These are phyloP conservation scores for Xestia ashworthii DNA, from an alignment of 2,888 invertebrate genomes.

Conservation along the genomic window DNA sequence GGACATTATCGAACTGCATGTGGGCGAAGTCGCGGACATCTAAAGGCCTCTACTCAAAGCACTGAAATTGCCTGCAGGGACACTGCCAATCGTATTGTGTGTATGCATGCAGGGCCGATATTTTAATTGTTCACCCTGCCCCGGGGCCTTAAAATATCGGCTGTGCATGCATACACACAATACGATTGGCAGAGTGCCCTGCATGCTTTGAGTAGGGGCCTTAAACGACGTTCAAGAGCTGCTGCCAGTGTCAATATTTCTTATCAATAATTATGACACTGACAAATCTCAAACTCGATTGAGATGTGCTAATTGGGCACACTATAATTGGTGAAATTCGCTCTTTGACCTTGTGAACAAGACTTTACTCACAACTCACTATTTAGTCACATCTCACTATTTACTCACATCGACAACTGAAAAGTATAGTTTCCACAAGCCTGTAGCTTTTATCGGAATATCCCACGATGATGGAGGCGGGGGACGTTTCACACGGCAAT, in stretches of 20 bases:
- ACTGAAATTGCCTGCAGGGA: no score
- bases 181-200: no score
- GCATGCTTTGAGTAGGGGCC: no score
- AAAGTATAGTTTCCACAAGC: conserved; percentile 9
- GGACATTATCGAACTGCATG: no score
- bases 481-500: conserved; percentile 51
- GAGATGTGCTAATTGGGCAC: background rate
- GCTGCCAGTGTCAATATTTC: background rate
- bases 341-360: background rate
- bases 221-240: background rate
- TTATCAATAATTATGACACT: background rate
- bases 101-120: no score
- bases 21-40: no score
- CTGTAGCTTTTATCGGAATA: conserved; percentile 15
- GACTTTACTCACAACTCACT: background rate
- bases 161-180: no score
- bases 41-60: no score
- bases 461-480: background rate
- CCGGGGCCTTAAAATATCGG: no score
- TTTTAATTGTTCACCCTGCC: no score
- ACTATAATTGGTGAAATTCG: background rate
- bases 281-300: background rate
- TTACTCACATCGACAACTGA: background rate
- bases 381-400: background rate
- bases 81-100: no score